These are phyloP conservation scores for Rhabdornis inornatus DNA, from an alignment of 2,113 vertebrate genomes.

Conservation along the genomic window DNA sequence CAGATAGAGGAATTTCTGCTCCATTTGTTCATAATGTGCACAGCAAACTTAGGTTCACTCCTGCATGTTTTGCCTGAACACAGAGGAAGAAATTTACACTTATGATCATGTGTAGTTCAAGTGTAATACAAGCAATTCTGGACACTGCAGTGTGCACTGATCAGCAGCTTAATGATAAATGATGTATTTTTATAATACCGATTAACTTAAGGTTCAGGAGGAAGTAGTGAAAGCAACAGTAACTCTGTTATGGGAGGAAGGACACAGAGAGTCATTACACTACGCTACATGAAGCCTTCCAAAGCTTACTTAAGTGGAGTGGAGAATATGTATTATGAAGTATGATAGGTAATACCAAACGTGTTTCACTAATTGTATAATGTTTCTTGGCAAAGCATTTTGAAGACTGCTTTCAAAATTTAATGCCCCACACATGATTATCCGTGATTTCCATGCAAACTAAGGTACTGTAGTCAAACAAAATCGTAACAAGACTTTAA, in stretches of 20 bases:
- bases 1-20: background rate
- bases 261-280: background rate
- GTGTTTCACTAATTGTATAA: background rate
- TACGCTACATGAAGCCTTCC: background rate
- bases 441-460: background rate
- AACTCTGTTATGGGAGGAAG: background rate
- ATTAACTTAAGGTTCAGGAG: background rate
- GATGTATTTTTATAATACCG: background rate
- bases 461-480: background rate
- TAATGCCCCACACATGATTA: background rate
- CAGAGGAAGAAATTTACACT: background rate
- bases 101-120: background rate
- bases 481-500: background rate
- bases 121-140: background rate
- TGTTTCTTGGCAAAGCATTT: background rate
- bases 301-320: background rate
- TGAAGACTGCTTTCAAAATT: slow-evolving; percentile 17
- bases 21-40: background rate
- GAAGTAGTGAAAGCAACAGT: background rate
- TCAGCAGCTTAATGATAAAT: background rate
- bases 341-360: background rate
- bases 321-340: background rate
- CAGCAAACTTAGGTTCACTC: background rate
- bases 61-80: background rate
- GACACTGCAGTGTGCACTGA: background rate